These are phyloP conservation scores for Tridacna crocea DNA, from an alignment of 2,888 invertebrate genomes.

Conservation along the genomic window DNA sequence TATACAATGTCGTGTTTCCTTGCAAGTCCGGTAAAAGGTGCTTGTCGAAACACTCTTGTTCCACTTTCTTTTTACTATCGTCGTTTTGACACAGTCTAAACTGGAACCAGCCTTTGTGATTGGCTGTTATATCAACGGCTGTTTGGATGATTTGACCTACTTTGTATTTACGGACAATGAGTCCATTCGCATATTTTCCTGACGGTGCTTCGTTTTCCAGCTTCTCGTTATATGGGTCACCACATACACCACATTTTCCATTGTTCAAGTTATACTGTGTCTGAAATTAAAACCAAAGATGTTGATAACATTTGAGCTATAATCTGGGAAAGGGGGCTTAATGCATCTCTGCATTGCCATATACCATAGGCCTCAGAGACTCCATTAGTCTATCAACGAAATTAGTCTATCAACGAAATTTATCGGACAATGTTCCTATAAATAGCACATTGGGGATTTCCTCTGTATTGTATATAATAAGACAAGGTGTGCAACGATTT, in stretches of 20 bases:
- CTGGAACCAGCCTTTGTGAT: conserved; percentile 62
- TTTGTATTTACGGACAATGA: conserved; percentile 50
- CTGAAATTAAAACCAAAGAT: neutral
- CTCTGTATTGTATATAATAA: too few species aligned
- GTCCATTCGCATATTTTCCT: conserved; percentile 59
- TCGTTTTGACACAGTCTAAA: conserved; percentile 53
- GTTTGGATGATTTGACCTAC: conserved; percentile 41
- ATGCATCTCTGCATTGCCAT: too few species aligned
- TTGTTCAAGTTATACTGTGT: conserved; percentile 13
- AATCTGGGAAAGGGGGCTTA: too few species aligned
- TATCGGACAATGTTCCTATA: too few species aligned
- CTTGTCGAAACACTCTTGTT: conserved; percentile 75
- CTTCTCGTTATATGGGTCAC: conserved; percentile 19
- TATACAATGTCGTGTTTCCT: conserved; percentile 41
- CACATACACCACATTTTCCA: conserved; percentile 49
- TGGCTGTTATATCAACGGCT: conserved; percentile 60
- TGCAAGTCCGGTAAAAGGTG: conserved; percentile 51
- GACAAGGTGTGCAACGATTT: too few species aligned
- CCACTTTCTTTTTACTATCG: conserved; percentile 48
- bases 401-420: too few species aligned
- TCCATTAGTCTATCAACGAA: too few species aligned
- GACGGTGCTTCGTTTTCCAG: conserved; percentile 52
- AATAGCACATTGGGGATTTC: too few species aligned
- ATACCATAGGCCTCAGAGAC: too few species aligned
- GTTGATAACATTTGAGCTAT: too few species aligned